Percentiles rank a stretch among this genome's conserved stretches.
Evolutionary conservation across 2,888 invertebrate species (phyloP).

Genomic region (Agrochola litura): DNA sequence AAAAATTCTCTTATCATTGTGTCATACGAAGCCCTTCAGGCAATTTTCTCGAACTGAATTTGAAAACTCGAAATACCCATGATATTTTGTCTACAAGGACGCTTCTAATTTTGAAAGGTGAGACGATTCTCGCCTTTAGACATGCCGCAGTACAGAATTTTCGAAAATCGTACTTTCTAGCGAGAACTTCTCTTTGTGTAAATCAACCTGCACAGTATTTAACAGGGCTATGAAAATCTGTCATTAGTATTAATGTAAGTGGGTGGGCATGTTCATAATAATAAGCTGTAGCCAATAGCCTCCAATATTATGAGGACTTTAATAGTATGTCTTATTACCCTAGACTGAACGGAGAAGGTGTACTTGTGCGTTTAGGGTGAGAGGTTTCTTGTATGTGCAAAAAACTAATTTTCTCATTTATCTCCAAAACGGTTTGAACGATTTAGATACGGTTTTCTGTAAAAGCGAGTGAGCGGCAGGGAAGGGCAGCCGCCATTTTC

Average conservation of each 20-base stretch:
- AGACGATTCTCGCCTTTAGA: not conserved
- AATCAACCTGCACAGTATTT: slow-evolving; percentile 14
- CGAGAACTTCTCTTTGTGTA: not conserved
- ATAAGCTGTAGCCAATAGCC: not conserved
- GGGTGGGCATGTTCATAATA: slow-evolving; percentile 24
- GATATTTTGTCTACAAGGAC: too few species aligned
- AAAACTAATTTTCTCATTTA: not conserved
- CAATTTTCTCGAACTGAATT: too few species aligned
- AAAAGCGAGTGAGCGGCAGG: not conserved
- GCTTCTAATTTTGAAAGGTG: not conserved
- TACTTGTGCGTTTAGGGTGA: not conserved
- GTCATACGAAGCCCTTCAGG: too few species aligned
- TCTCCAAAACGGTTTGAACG: not conserved
- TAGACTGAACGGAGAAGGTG: not conserved
- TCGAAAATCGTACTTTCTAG: too few species aligned
- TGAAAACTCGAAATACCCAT: too few species aligned
- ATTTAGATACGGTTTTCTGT: not conserved
- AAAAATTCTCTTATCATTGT: too few species aligned
- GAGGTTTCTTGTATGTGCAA: not conserved
- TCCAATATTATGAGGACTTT: slow-evolving; percentile 21
- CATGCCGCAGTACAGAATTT: not conserved
- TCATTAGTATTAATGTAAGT: slow-evolving; percentile 18
- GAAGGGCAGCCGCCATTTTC: too few species aligned
- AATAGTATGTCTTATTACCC: not conserved
- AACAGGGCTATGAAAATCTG: slow-evolving; percentile 25